phyloP scores from a whole-genome alignment of 2,797 vertebrate species.

The Simalia tracyae region DNA sequence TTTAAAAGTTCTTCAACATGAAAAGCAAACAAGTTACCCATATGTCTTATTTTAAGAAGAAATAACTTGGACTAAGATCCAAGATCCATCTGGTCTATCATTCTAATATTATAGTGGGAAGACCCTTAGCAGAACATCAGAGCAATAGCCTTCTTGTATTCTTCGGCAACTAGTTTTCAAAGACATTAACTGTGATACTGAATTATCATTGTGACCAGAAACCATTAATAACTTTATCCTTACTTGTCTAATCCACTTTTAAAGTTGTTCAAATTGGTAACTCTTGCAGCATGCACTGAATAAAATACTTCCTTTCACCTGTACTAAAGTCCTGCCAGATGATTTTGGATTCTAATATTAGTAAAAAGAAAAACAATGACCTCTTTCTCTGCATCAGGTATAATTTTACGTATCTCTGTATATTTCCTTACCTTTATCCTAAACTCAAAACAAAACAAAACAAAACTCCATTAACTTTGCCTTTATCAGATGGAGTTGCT shows the following conservation, averaged over 20 bases:
- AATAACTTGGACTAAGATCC: not conserved
- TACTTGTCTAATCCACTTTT: not conserved
- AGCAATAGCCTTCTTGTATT: not conserved
- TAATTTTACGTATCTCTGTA: not conserved
- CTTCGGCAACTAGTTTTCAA: not conserved
- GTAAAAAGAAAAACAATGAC: not conserved
- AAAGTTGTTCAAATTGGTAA: not conserved
- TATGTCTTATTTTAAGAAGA: conserved; percentile 3
- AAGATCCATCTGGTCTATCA: not conserved
- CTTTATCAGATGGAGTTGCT: not conserved
- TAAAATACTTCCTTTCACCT: not conserved
- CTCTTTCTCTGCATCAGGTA: not conserved
- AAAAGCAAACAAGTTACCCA: not conserved
- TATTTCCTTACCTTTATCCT: not conserved
- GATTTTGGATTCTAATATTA: not conserved
- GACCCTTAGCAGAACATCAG: not conserved
- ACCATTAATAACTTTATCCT: not conserved
- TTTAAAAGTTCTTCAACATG: not conserved
- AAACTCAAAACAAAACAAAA: not conserved
- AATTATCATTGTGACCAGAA: not conserved
- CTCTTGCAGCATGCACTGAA: not conserved
- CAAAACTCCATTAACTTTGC: not conserved
- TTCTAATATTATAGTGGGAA: not conserved
- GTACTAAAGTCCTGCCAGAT: not conserved
- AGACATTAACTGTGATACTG: not conserved